Evolutionary conservation across 2,113 vertebrate species (phyloP).

Genomic region (Herpetotheres cachinnans): DNA sequence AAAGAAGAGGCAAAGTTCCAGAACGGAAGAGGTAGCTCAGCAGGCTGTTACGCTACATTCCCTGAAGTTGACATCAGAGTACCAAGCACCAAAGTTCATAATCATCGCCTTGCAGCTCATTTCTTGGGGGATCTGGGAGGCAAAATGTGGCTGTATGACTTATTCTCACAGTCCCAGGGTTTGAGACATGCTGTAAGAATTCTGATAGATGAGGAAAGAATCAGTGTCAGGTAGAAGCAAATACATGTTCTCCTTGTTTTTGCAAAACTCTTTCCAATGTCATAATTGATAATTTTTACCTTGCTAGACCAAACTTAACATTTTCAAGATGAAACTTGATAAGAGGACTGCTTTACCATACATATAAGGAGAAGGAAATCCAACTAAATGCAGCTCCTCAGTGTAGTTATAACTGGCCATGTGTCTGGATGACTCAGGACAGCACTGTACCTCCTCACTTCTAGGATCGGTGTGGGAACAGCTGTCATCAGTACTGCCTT

Average conservation of each 20-base stretch:
- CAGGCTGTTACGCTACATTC: neutral
- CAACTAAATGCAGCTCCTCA: neutral
- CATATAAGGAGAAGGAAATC: neutral
- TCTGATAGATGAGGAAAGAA: neutral
- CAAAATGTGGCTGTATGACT: neutral
- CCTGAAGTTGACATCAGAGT: neutral
- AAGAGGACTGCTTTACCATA: neutral
- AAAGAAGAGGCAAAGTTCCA: neutral
- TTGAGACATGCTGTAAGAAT: neutral
- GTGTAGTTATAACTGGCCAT: neutral
- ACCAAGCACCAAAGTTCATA: neutral
- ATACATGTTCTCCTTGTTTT: fast-evolving
- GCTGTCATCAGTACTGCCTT: neutral
- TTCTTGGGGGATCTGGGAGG: neutral
- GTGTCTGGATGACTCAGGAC: neutral
- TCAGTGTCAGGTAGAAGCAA: neutral
- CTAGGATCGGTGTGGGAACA: neutral
- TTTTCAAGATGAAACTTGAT: too few relatives aligned
- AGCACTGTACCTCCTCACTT: neutral
- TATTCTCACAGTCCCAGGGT: neutral
- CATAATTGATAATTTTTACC: neutral
- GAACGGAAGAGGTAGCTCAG: neutral
- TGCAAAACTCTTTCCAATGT: neutral
- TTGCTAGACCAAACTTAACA: neutral
- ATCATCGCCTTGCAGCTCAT: neutral